These are phyloP conservation scores for Homarus gammarus DNA, from an alignment of 2,888 invertebrate species.

Conservation along the genomic window DNA sequence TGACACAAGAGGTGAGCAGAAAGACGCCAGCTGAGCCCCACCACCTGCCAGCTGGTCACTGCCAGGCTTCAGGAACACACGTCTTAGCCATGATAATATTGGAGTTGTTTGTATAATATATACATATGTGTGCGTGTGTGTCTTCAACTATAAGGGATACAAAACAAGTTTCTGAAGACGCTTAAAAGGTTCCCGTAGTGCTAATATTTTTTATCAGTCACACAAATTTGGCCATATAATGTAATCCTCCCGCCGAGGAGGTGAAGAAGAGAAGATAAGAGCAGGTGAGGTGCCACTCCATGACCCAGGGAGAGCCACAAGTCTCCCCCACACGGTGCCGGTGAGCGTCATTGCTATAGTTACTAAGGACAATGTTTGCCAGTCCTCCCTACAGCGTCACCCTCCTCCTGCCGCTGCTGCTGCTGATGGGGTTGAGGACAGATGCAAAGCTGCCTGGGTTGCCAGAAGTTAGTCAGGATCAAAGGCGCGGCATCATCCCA, in stretches of 20 bases:
- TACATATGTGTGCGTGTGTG: too few species aligned
- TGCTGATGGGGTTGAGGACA: not conserved
- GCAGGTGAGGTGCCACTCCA: conserved; percentile 13
- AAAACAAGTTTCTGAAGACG: not conserved
- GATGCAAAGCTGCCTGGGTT: conserved; percentile 5
- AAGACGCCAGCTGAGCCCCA: too few species aligned
- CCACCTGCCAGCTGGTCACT: too few species aligned
- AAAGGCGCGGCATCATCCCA: conserved; percentile 41
- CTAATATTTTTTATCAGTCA: not conserved
- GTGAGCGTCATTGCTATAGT: conserved; percentile 8
- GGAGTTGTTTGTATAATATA: too few species aligned
- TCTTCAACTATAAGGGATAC: too few species aligned
- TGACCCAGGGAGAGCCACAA: not conserved
- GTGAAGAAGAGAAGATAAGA: not conserved
- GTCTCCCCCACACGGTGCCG: conserved; percentile 12
- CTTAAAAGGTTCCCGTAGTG: not conserved
- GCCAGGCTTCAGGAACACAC: too few species aligned
- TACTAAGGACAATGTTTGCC: conserved; percentile 16
- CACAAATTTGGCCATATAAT: not conserved
- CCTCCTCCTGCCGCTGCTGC: conserved; percentile 16
- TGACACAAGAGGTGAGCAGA: too few species aligned
- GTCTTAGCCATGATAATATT: too few species aligned
- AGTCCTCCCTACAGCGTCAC: conserved; percentile 8
- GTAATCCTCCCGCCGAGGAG: not conserved
- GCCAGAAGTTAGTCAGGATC: not conserved